Evolutionary conservation across 2,797 vertebrate genomes (phyloP), one percentile per base, ranked within the genome.

Genomic region (Sebastes hubbsi): DNA sequence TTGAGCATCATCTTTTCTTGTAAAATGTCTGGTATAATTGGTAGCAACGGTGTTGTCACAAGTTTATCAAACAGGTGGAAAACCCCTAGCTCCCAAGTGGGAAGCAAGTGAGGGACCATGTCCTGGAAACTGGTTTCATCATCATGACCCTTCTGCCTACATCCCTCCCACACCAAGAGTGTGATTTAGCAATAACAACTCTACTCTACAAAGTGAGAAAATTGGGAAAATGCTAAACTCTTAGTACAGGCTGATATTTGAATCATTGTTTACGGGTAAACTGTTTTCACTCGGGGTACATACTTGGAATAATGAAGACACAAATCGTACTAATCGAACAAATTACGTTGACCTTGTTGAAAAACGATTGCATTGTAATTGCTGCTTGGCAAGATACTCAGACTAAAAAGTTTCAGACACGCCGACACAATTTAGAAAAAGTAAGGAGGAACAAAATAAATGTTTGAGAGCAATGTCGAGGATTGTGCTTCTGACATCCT

Each of bases 331-430:
- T 68, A 52, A 80, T n/a, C 1, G 1, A 12, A n/a, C 9, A 69
- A n/a, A 52, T 24, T 4, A 58, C 7, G 2, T 20, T 67, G n/a
- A 66, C 16, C 36, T 22, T 64, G 62, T 34, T 52, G n/a, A 69
- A 65, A 32, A 63, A 32, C 2, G 8, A 55, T 10, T 27, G 6
- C 30, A 24, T 11, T 46, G 25, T 29, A 13, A 54, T 55, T 42
- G 13, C 12, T 76, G 20, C 22, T 69, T 27, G 18, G 22, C 32
- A 36, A 77, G 32, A n/a, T 20, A n/a, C 25, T 71, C 22, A n/a
- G 38, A 64, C 55, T 54, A 27, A 55, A 75, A 78, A 70, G 61
- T 73, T 85, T 77, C 34, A 42, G 49, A 54, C 46, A 77, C 3
- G 59, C 13, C 14, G 9, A 30, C 3, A 7, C 24, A 72, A 29